A percentile compares a stretch with the other conserved stretches of the same genome.
phyloP scores from a whole-genome alignment of 1,140 invertebrate genomes.

The Atta texana region DNA sequence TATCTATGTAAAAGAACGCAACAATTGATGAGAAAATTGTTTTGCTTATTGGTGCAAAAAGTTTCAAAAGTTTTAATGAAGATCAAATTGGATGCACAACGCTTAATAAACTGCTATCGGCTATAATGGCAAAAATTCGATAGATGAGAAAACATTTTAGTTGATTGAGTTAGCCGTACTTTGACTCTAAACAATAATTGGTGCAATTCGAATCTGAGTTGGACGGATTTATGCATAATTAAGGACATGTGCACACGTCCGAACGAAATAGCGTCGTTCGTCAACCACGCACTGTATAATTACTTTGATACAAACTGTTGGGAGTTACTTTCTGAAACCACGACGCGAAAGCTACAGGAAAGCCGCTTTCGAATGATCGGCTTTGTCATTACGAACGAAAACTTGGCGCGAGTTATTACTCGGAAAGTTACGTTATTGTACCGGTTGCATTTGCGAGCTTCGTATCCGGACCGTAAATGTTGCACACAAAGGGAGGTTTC shows the following conservation, averaged over 20 bases:
- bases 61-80: slow-evolving; percentile 43
- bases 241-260: slow-evolving; percentile 18
- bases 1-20: no score
- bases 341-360: slow-evolving; percentile 23
- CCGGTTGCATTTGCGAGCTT: slow-evolving; percentile 33
- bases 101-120: slow-evolving; percentile 30
- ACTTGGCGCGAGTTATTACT: slow-evolving; percentile 66
- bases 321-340: slow-evolving; percentile 30
- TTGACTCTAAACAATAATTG: neutral
- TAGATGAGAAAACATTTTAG: slow-evolving; percentile 27
- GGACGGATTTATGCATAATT: slow-evolving; percentile 46
- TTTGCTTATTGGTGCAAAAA: slow-evolving; percentile 10
- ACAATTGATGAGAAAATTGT: neutral
- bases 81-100: slow-evolving; percentile 8
- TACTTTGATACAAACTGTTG: slow-evolving; percentile 57
- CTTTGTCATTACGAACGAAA: slow-evolving; percentile 53
- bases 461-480: slow-evolving; percentile 38
- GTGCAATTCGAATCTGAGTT: neutral
- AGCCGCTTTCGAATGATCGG: slow-evolving; percentile 61
- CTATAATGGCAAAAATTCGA: slow-evolving; percentile 42
- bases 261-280: neutral
- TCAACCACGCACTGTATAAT: slow-evolving; percentile 51
- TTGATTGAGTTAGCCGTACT: slow-evolving; percentile 5
- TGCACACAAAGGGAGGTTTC: slow-evolving; percentile 46
- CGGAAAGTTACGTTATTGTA: slow-evolving; percentile 56